Evolutionary conservation across 2,113 vertebrate species (phyloP), one percentile per base, ranked within the genome.

Genomic region (Lycaon pictus): DNA sequence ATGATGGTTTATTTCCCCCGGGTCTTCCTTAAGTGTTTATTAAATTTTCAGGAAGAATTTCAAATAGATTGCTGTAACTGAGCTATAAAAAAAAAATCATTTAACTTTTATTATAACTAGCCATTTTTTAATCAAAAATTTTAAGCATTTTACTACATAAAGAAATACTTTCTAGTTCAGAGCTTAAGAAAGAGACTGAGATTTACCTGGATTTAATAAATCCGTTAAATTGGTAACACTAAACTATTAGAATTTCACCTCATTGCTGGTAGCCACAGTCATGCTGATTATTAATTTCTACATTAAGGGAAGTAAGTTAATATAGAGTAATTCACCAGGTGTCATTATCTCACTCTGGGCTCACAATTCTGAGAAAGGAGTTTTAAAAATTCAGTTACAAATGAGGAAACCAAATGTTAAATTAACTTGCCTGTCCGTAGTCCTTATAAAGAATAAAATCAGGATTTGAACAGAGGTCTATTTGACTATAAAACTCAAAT

Each of bases 31-130:
- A 92, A 91, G 35, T 51, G 55, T 79, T 86, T 82, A 53, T 29
- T 71, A 93, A 58, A 35, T 88, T 96, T 92, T 85, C 51, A 67
- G 25, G n/a, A 71, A 96, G 71, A 92, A 89, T 88, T 94, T 17
- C 53, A 92, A 85, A 84, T 74, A 25, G 63, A 91, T 43, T 72
- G 71, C 29, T 84, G 25, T 79, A 94, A 56, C 67, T 88, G 69
- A 96, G 9, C 84, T 88, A 55, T 53, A 76, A 79, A 63, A 65
- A 65, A 65, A 62, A 81, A n/a, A 71, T 12, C 8, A 92, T 20
- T 82, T 91, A 79, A 82, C 22, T 88, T 93, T 74, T 72, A 56
- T 74, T 72, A 56, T 72, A 85, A 94, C 62, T 53, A 92, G 83
- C 43, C 23, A 37, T 53, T 88, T 91, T 96, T 94, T 37, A 88